These are phyloP conservation scores for Monopis laevigella DNA, from an alignment of 2,888 invertebrate genomes.

Conservation along the genomic window DNA sequence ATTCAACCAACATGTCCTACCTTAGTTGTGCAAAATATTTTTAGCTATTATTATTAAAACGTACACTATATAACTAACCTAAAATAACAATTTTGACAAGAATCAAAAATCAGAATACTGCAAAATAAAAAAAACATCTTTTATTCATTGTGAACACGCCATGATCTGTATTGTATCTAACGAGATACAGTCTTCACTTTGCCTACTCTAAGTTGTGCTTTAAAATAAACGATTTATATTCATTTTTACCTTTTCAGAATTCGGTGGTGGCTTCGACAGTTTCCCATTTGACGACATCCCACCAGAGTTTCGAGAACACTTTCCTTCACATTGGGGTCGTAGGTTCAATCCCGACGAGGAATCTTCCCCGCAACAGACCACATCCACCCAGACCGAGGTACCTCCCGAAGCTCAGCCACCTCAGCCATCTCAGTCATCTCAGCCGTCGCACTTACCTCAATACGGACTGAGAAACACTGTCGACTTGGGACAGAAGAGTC, in stretches of 20 bases:
- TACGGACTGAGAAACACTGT: conserved; percentile 81
- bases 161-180: too few relatives aligned
- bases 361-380: conserved; percentile 22
- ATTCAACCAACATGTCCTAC: too few relatives aligned
- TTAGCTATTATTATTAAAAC: too few relatives aligned
- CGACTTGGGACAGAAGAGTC: conserved; percentile 76
- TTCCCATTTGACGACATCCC: conserved; percentile 64
- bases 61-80: too few relatives aligned
- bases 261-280: conserved; percentile 57
- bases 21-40: too few relatives aligned
- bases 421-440: conserved; percentile 32
- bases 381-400: conserved; percentile 25
- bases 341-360: conserved; percentile 39
- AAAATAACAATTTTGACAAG: too few relatives aligned
- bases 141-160: too few relatives aligned
- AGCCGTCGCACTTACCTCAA: conserved; percentile 54
- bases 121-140: too few relatives aligned
- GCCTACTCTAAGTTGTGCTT: too few relatives aligned
- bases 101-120: too few relatives aligned
- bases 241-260: conserved; percentile 48
- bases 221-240: too few relatives aligned
- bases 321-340: conserved; percentile 53
- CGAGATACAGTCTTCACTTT: too few relatives aligned
- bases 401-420: conserved; percentile 27
- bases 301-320: conserved; percentile 56